Evolutionary conservation across 2,113 vertebrate genomes (phyloP).

Genomic region (Nematolebias whitei): DNA sequence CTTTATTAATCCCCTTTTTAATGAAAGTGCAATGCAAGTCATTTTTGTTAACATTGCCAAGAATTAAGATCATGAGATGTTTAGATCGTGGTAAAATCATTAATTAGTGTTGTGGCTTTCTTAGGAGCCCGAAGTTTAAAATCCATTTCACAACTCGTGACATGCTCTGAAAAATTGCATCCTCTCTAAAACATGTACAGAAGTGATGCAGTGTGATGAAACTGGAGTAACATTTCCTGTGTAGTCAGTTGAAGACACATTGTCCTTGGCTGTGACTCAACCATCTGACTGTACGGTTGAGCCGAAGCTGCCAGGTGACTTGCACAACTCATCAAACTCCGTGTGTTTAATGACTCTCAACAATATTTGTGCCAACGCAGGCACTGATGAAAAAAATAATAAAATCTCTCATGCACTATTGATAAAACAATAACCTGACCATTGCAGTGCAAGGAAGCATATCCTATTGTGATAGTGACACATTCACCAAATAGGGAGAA

Average conservation of each 20-base stretch:
- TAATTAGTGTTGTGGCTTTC: no score
- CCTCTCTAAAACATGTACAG: constrained; percentile 4
- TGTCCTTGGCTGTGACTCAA: constrained; percentile 22
- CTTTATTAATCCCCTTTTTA: no score
- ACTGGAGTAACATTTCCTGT: constrained; percentile 32
- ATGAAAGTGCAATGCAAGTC: no score
- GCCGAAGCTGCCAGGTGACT: not conserved
- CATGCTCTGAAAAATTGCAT: not conserved
- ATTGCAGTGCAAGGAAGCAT: constrained; percentile 16
- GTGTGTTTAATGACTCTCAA: not conserved
- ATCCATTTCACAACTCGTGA: not conserved
- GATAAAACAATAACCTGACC: constrained; percentile 8
- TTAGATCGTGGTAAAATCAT: no score
- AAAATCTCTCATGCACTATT: not conserved
- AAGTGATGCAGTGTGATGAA: constrained; percentile 17
- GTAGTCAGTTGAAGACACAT: constrained; percentile 17
- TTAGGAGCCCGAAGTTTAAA: no score
- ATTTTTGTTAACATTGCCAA: no score
- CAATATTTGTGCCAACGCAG: not conserved
- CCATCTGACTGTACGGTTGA: not conserved
- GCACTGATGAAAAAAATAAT: not conserved
- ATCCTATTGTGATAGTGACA: constrained; percentile 38
- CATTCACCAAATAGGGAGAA: constrained; percentile 7
- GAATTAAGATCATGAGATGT: no score
- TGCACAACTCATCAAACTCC: not conserved